phyloP scores from a whole-genome alignment of 2,113 vertebrate species.

The Neotoma lepida region DNA sequence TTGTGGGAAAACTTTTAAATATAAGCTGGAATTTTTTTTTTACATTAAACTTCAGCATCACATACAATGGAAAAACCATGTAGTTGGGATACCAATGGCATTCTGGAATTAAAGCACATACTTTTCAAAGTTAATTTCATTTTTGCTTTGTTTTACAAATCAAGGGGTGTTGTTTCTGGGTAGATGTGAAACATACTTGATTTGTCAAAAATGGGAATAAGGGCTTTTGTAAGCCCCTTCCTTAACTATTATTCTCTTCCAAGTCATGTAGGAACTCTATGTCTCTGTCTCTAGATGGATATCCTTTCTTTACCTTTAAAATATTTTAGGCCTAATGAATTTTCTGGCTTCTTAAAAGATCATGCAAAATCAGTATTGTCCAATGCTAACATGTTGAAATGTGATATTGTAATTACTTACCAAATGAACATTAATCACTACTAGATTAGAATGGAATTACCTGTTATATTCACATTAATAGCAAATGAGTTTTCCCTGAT shows the following conservation, averaged over 20 bases:
- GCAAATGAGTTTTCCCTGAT: slow-evolving; percentile 65
- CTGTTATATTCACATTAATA: slow-evolving; percentile 68
- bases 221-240: not conserved
- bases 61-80: not conserved
- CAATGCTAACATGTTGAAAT: slow-evolving; percentile 35
- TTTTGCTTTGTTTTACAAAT: slow-evolving; percentile 44
- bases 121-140: slow-evolving; percentile 20
- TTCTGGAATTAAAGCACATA: not conserved
- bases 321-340: slow-evolving; percentile 52
- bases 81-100: not conserved
- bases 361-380: slow-evolving; percentile 61
- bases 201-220: not conserved
- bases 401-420: slow-evolving; percentile 66
- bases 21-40: not conserved
- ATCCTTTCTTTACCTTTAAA: slow-evolving; percentile 42
- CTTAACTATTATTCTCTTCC: slow-evolving; percentile 40
- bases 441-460: slow-evolving; percentile 75
- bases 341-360: slow-evolving; percentile 42
- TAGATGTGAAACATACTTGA: not conserved
- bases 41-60: slow-evolving; percentile 14
- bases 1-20: not conserved
- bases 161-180: slow-evolving; percentile 9
- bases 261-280: not conserved
- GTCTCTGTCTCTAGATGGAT: slow-evolving; percentile 31
- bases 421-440: slow-evolving; percentile 73